phyloP scores from a whole-genome alignment of 2,113 vertebrate genomes.

The Tragelaphus strepsiceros region DNA sequence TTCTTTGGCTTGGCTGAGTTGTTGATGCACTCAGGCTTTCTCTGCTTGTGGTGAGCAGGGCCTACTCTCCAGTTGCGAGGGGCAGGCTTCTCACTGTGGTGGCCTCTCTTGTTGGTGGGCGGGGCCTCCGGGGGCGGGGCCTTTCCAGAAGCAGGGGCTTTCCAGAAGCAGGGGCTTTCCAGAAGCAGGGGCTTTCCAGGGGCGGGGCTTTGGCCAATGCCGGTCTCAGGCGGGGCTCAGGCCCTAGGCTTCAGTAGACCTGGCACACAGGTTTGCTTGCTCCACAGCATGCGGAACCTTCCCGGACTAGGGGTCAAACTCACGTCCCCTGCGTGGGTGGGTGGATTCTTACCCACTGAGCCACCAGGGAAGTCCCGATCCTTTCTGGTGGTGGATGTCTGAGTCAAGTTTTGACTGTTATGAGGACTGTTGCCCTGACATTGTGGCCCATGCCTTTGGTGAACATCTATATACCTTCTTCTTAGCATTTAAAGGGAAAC shows the following conservation, averaged over 20 bases:
- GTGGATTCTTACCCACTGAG: background rate
- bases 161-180: too few species aligned
- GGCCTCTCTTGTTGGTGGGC: too few species aligned
- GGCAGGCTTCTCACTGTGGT: too few species aligned
- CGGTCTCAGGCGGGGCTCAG: rapidly evolving
- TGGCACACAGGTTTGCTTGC: background rate
- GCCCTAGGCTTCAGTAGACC: background rate
- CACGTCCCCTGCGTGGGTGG: rapidly evolving
- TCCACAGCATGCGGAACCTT: background rate
- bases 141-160: too few species aligned
- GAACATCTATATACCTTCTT: background rate
- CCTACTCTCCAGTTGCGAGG: too few species aligned
- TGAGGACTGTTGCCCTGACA: background rate
- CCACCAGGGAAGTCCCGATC: background rate
- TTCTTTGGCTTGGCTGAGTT: too few species aligned
- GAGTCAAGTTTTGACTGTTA: background rate
- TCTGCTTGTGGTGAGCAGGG: too few species aligned
- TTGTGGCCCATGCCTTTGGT: background rate
- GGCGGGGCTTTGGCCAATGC: rapidly evolving
- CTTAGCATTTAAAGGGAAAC: background rate
- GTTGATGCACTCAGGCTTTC: too few species aligned
- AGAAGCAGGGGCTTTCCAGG: too few species aligned
- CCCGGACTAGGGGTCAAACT: background rate
- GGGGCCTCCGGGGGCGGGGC: too few species aligned
- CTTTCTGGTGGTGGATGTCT: background rate